A percentile compares a stretch with the other conserved stretches of the same genome.
Conservation (phyloP, 2,888 invertebrate genomes). For the Erannis defoliaria region DNA sequence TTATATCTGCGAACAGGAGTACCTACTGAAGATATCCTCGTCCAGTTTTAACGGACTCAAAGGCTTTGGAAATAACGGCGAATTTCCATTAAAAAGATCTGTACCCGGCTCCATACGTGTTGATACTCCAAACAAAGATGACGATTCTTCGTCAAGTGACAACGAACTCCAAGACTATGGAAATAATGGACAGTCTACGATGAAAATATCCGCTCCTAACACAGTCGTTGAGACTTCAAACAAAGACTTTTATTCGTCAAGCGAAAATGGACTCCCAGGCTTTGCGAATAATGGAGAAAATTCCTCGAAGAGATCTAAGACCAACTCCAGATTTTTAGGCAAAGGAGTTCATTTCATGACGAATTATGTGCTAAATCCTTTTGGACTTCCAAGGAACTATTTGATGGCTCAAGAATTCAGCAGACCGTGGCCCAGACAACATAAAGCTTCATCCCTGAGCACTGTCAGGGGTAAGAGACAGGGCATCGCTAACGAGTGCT, state of each 20-base stretch:
- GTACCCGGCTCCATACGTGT: slow-evolving; percentile 4
- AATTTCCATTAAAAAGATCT: neutral
- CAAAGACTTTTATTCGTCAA: neutral
- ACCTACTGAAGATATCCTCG: slow-evolving; percentile 31
- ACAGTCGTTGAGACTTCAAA: neutral
- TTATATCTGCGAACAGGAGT: slow-evolving; percentile 26
- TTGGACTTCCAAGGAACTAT: slow-evolving; percentile 11
- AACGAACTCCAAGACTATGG: neutral
- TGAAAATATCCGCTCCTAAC: neutral
- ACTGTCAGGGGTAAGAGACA: slow-evolving; percentile 33
- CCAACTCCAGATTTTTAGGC: neutral
- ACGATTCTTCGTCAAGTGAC: neutral
- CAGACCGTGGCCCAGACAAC: slow-evolving; percentile 33
- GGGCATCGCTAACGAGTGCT: slow-evolving; percentile 41
- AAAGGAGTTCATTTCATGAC: slow-evolving; percentile 9
- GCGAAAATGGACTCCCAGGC: neutral
- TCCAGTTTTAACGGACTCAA: neutral
- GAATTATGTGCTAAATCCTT: neutral
- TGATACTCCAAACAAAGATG: neutral
- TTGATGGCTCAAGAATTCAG: neutral
- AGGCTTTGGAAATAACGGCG: neutral
- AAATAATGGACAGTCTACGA: neutral
- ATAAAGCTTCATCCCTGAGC: slow-evolving; percentile 26
- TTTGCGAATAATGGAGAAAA: neutral
- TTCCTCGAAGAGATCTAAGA: neutral